Base-by-base conservation (phyloP, 2,113 vertebrate genomes). In the Ameiurus melas region DNA sequence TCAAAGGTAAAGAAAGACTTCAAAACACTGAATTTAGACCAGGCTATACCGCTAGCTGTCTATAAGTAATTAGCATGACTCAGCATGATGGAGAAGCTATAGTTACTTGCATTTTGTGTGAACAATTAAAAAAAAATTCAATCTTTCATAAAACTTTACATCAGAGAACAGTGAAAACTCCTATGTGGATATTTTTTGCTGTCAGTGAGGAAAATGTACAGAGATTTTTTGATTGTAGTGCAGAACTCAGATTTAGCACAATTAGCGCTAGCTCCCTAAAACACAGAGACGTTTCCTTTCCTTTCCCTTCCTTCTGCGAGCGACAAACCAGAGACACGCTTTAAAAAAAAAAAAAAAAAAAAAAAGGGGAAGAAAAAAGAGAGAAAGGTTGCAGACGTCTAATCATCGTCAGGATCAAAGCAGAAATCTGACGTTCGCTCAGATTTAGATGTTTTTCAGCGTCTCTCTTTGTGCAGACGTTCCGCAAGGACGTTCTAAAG, bases 381-480 rank as follows among this genome's bases (percentile, higher is more conserved):
- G 5, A 47, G 43, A 47, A 47, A 47, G 85, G 92, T 92, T 93
- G 93, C 90, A 91, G 91, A 92, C 93, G 91, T 93, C 94, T 95
- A 94, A 94, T 95, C 94, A 95, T 93, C 93, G 92, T 92, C 89
- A 91, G 92, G 94, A 95, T 95, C 92, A 94, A 95, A 95, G 93
- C 53, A 27, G 9, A 84, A 78, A 30, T 36, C 60, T 84, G 71
- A 91, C 90, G 89, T 93, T 93, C 68, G 91, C 89, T 91, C 84
- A 90, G 92, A 94, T 94, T 94, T 90, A 87, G 94, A 93, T 93
- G 93, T 94, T 94, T 93, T 94, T 92, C 92, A 36, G 55, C 30
- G 4, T 91, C 71, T 84, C 91, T 92, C 92, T 92, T 91, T 93
- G 82, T 77, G 55, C 51, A 75, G 68, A 22, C 19, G 19, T 87